Base-by-base conservation (phyloP, 2,113 vertebrate species). In the Patagioenas fasciata region DNA sequence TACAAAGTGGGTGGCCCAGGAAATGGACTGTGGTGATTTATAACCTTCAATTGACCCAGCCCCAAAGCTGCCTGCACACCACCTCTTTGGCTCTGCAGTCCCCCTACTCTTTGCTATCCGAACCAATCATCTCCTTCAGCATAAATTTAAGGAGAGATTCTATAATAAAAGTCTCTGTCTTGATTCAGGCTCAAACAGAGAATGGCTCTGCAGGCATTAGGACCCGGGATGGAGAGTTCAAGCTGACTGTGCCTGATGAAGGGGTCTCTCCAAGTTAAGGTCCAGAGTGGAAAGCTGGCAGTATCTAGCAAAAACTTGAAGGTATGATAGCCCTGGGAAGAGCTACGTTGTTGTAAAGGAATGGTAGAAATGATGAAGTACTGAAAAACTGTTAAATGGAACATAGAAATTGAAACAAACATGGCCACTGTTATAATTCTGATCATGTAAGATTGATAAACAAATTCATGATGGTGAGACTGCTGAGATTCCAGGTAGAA, bases 181-280 rank as follows among this genome's bases (percentile, higher is more conserved):
- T 56, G 32, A 66, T 77, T 85, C 53, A 28, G 26, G 32, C 38
- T 85, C 26, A 72, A 65, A 62, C 38, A 75, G 62, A 88, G 47
- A 58, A 73, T 24, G 10, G 9, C 23, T 54, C 15, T 78, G 6
- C 16, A 44, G 16, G n/a, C 25, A 34, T 70, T 32, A 54, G 70
- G 29, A 53, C 15, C 12, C 0, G 1, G 25, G 32, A 40, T 34
- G 38, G 13, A 77, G 42, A 65, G n/a, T 51, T 70, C 0, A 1
- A 53, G 44, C 15, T 85, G 24, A 54, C 51, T 53, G 14, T 64
- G 10, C n/a, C n/a, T 71, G 51, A 36, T 75, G 44, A 85, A 58
- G 13, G 10, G 53, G 5, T 54, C 4, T 54, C 36, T 70, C 6
- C 3, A 65, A 71, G 65, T 26, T 65, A 36, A 53, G n/a, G 20